Conservation (phyloP, 2,888 invertebrate species). For the Stenoptilia bipunctidactyla region DNA sequence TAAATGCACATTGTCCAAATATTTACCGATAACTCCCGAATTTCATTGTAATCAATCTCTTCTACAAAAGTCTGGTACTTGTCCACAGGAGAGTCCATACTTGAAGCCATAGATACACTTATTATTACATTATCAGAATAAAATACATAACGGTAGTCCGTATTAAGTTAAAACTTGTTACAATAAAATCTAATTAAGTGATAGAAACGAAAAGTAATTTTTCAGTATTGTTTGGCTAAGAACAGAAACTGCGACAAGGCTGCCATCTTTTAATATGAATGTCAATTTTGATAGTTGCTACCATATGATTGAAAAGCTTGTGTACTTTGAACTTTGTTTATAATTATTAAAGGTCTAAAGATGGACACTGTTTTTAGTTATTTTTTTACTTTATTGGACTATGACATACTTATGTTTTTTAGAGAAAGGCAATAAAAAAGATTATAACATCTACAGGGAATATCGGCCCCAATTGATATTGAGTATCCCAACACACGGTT, state of each 20-base stretch:
- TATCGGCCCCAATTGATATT: too few relatives aligned
- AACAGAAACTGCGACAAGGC: slow-evolving; percentile 67
- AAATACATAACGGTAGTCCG: slow-evolving; percentile 29
- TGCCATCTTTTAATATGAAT: slow-evolving; percentile 54
- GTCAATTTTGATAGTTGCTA: not conserved
- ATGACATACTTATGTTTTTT: too few relatives aligned
- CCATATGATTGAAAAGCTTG: too few relatives aligned
- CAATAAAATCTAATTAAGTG: slow-evolving; percentile 16
- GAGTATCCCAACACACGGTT: too few relatives aligned
- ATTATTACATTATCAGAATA: slow-evolving; percentile 65
- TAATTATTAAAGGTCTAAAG: too few relatives aligned
- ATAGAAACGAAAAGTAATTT: slow-evolving; percentile 49
- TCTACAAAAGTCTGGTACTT: slow-evolving; percentile 75
- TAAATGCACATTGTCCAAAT: slow-evolving; percentile 10
- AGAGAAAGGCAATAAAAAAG: too few relatives aligned
- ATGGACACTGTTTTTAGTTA: too few relatives aligned
- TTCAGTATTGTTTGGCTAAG: slow-evolving; percentile 63
- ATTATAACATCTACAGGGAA: too few relatives aligned
- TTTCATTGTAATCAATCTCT: slow-evolving; percentile 84
- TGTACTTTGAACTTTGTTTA: too few relatives aligned
- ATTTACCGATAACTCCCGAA: slow-evolving; percentile 78
- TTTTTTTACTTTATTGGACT: too few relatives aligned
- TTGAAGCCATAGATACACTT: slow-evolving; percentile 67
- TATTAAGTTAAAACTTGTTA: slow-evolving; percentile 26
- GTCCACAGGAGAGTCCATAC: slow-evolving; percentile 61